Evolutionary conservation across 2,888 invertebrate species (phyloP).

Genomic region (Stenurella melanura): DNA sequence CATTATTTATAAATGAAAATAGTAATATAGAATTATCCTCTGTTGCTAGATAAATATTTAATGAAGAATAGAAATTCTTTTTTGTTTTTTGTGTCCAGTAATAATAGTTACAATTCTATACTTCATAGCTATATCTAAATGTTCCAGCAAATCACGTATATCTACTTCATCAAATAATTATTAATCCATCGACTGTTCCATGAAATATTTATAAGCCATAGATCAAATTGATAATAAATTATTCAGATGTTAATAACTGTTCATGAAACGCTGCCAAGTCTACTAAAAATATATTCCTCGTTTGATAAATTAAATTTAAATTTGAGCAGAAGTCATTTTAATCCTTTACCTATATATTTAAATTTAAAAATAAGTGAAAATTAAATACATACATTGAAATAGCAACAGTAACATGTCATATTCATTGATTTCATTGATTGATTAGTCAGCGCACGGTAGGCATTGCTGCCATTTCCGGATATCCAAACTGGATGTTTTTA

Average conservation of each 20-base stretch:
- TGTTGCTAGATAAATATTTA: neutral
- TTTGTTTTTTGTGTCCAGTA: neutral
- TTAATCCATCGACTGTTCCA: neutral
- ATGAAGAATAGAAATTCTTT: neutral
- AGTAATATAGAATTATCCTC: neutral
- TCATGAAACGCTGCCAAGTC: neutral
- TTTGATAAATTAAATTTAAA: neutral
- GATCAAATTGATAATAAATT: conserved; percentile 22
- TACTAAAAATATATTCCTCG: neutral
- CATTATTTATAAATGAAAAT: neutral
- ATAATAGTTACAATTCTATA: neutral
- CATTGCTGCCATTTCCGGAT: no score
- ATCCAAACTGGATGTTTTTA: no score
- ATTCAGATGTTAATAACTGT: conserved; percentile 5
- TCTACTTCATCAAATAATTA: conserved; percentile 1
- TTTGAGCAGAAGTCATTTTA: neutral
- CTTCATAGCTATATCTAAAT: neutral
- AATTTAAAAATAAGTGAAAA: neutral
- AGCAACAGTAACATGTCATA: no score
- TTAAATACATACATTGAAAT: neutral
- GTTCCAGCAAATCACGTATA: conserved; percentile 5
- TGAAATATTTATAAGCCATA: conserved; percentile 8
- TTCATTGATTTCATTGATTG: no score
- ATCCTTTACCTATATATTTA: neutral
- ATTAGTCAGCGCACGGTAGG: no score